A percentile compares a stretch with the other conserved stretches of the same genome.
phyloP scores from a whole-genome alignment of 1,140 invertebrate species.

The Drosophila saltans region DNA sequence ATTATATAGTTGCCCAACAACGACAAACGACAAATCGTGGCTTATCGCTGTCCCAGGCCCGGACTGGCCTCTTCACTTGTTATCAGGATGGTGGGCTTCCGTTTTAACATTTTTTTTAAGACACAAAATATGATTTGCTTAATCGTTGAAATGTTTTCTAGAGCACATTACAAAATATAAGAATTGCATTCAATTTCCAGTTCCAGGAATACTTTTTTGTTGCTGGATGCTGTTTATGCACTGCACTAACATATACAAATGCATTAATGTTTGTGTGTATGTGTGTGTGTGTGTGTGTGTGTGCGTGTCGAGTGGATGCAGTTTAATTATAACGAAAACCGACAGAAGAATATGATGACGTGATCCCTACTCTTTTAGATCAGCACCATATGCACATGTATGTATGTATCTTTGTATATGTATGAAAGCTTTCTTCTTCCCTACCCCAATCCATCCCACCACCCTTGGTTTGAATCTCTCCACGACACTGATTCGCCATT shows the following conservation, averaged over 20 bases:
- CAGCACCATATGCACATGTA: too few species aligned
- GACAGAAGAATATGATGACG: conserved; percentile 65
- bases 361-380: conserved; percentile 49
- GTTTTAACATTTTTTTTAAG: conserved; percentile 47
- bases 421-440: not conserved
- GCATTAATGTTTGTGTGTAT: conserved; percentile 8
- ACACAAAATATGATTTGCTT: conserved; percentile 54
- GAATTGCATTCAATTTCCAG: conserved; percentile 21
- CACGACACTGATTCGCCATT: conserved; percentile 2
- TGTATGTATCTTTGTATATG: conserved; percentile 13
- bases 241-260: conserved; percentile 17
- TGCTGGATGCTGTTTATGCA: conserved; percentile 33
- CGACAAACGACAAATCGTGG: conserved; percentile 37
- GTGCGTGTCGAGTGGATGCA: conserved; percentile 41
- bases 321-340: conserved; percentile 72
- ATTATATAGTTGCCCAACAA: conserved; percentile 60
- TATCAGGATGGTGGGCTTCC: conserved; percentile 65
- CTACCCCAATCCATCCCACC: not conserved
- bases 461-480: not conserved
- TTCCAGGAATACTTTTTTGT: conserved; percentile 46
- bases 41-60: conserved; percentile 59
- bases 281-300: conserved; percentile 16
- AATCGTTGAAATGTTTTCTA: conserved; percentile 53
- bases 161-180: conserved; percentile 19
- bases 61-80: conserved; percentile 50